Evolutionary conservation across 2,888 invertebrate genomes (phyloP).

Genomic region (Cremastinae sp.): DNA sequence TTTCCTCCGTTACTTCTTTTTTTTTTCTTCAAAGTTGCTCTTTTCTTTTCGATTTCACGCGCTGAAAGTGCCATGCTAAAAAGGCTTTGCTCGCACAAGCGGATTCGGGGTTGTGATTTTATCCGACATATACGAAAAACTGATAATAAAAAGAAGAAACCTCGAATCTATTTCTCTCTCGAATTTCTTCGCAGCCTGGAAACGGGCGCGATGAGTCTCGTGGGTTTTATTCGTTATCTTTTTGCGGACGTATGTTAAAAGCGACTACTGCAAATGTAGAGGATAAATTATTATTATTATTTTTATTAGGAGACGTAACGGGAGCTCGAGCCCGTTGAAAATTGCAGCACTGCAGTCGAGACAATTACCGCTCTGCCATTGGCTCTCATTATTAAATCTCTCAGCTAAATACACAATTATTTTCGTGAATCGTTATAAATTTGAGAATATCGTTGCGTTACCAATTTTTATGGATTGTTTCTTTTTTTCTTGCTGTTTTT

Average conservation of each 20-base stretch:
- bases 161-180: conserved; percentile 20
- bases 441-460: background rate
- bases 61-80: conserved; percentile 76
- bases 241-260: conserved; percentile 40
- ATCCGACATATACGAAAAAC: conserved; percentile 47
- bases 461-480: background rate
- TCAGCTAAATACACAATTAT: conserved; percentile 66
- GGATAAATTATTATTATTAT: conserved; percentile 10
- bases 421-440: background rate
- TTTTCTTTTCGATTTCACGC: conserved; percentile 54
- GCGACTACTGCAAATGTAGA: conserved; percentile 50
- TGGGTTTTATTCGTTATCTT: conserved; percentile 13
- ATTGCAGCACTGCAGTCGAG: conserved; percentile 76
- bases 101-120: conserved; percentile 58
- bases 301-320: conserved; percentile 52
- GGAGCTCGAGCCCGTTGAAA: conserved; percentile 66
- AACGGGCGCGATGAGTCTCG: background rate
- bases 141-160: conserved; percentile 40
- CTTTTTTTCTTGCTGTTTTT: background rate
- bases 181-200: background rate
- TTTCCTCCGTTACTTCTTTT: conserved; percentile 17
- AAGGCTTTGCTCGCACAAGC: conserved; percentile 73
- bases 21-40: background rate
- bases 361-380: conserved; percentile 79
- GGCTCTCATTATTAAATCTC: conserved; percentile 80